These are phyloP conservation scores for Cephalotes varians DNA, from an alignment of 2,888 invertebrate species.

Conservation along the genomic window DNA sequence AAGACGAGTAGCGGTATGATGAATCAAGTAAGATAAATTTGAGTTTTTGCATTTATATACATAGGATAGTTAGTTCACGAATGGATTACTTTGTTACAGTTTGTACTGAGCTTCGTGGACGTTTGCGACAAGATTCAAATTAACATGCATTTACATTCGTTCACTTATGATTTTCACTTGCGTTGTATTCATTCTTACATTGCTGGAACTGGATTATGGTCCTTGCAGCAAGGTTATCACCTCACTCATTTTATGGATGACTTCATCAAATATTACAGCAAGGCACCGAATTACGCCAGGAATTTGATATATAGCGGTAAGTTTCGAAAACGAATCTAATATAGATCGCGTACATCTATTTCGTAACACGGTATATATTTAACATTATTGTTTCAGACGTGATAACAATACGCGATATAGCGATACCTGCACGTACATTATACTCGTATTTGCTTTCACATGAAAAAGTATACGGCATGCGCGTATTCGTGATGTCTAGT, in stretches of 20 bases:
- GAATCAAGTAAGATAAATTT: conserved; percentile 86
- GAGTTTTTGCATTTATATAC: not conserved
- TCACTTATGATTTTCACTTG: conserved; percentile 92
- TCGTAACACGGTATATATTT: not conserved
- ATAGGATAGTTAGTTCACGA: not conserved
- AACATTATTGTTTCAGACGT: conserved; percentile 86
- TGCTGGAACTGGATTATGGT: conserved; percentile 86
- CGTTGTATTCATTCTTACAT: conserved; percentile 90
- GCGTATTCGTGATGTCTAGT: conserved; percentile 88
- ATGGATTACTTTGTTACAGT: conserved; percentile 82
- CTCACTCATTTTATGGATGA: conserved; percentile 91
- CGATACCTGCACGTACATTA: conserved; percentile 89
- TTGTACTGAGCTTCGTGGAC: conserved; percentile 89
- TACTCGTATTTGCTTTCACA: conserved; percentile 91
- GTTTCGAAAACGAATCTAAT: conserved; percentile 20
- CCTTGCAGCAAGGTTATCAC: conserved; percentile 89
- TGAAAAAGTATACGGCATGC: conserved; percentile 90
- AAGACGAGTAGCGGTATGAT: conserved; percentile 87
- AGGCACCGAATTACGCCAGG: conserved; percentile 92
- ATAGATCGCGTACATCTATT: not conserved
- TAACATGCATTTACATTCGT: conserved; percentile 91
- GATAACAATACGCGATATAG: conserved; percentile 87
- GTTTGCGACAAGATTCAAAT: conserved; percentile 91
- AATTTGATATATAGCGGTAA: conserved; percentile 91
- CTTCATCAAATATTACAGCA: conserved; percentile 92